A percentile compares a stretch with the other conserved stretches of the same genome.
Conservation (phyloP, 2,113 vertebrate species). For the Aepyceros melampus region DNA sequence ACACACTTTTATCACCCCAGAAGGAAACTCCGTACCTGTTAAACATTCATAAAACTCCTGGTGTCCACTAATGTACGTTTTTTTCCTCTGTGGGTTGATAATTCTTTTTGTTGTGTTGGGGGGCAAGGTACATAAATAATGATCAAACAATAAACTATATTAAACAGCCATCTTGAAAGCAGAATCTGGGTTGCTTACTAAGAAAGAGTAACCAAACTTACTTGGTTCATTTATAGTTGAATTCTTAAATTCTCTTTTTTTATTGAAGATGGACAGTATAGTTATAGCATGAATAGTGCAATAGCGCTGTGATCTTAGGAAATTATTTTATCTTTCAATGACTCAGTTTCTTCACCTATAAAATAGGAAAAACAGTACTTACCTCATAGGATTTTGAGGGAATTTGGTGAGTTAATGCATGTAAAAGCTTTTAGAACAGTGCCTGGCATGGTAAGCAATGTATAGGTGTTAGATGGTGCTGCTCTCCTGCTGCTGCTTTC, state of each 20-base stretch:
- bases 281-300: neutral
- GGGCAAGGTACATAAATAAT: neutral
- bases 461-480: neutral
- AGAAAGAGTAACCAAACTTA: neutral
- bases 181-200: neutral
- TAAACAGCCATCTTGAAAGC: neutral
- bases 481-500: neutral
- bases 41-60: neutral
- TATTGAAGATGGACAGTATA: neutral
- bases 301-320: neutral
- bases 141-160: neutral
- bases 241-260: neutral
- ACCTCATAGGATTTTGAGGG: neutral
- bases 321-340: neutral
- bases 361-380: neutral
- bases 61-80: neutral
- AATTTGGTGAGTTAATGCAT: neutral
- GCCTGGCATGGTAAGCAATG: neutral
- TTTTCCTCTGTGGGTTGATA: neutral
- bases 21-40: neutral
- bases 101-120: neutral
- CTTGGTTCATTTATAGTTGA: neutral
- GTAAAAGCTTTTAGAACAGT: neutral
- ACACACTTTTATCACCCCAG: neutral
- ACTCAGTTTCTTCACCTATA: neutral